These are phyloP conservation scores for Pectinophora gossypiella DNA, from an alignment of 1,140 invertebrate genomes.

Conservation along the genomic window DNA sequence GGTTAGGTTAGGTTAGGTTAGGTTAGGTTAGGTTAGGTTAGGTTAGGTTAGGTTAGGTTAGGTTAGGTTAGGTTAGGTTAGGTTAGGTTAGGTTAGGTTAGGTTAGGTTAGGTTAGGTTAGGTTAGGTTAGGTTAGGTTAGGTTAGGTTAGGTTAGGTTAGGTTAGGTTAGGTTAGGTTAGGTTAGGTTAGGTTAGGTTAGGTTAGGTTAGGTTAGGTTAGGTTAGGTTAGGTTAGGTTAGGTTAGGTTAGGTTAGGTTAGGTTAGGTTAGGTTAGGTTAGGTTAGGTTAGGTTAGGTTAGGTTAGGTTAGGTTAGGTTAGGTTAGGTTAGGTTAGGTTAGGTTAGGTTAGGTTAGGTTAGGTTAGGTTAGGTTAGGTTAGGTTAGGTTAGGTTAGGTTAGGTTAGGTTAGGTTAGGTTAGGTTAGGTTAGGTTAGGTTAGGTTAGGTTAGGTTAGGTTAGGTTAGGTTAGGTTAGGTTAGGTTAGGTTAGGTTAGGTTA, in stretches of 20 bases:
- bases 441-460: conserved; percentile 25
- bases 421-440: conserved; percentile 21
- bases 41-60: conserved; percentile 18
- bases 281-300: conserved; percentile 28
- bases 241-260: conserved; percentile 11
- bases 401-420: conserved; percentile 19
- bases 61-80: conserved; percentile 19
- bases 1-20: neutral
- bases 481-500: conserved; percentile 17
- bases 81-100: conserved; percentile 20
- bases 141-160: conserved; percentile 16
- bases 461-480: conserved; percentile 23
- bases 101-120: conserved; percentile 6
- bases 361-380: conserved; percentile 26
- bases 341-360: conserved; percentile 34
- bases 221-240: conserved; percentile 13
- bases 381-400: conserved; percentile 23
- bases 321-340: conserved; percentile 36
- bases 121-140: conserved; percentile 19
- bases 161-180: conserved; percentile 13
- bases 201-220: conserved; percentile 8
- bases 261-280: conserved; percentile 25
- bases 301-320: conserved; percentile 38
- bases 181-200: conserved; percentile 12
- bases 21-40: conserved; percentile 15